phyloP scores from a whole-genome alignment of 2,888 invertebrate species.

The Zaprionus lineosus region DNA sequence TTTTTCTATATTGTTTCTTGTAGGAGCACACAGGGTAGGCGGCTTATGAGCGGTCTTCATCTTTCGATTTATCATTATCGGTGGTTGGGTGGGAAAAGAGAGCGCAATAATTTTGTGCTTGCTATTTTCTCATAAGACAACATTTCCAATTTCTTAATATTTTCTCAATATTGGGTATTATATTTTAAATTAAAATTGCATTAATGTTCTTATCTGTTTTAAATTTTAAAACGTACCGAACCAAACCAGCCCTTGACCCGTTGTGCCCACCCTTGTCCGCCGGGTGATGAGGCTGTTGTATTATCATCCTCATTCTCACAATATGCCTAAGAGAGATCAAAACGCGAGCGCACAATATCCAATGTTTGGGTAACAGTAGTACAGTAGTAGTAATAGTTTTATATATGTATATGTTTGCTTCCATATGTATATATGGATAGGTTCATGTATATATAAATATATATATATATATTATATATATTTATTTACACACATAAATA shows the following conservation, averaged over 20 bases:
- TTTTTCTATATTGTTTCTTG: conserved; percentile 37
- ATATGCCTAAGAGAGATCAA: conserved; percentile 81
- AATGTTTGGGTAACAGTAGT: conserved; percentile 38
- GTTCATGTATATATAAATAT: conserved; percentile 13
- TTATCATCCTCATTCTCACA: conserved; percentile 82
- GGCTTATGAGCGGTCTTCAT: conserved; percentile 82
- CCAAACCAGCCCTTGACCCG: conserved; percentile 88
- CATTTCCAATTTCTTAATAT: conserved; percentile 73
- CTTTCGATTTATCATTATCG: conserved; percentile 74
- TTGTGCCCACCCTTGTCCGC: conserved; percentile 87
- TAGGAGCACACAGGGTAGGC: conserved; percentile 83
- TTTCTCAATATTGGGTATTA: conserved; percentile 34
- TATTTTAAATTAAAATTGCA: conserved; percentile 48
- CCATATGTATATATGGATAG: conserved; percentile 21
- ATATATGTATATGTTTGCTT: conserved; percentile 41
- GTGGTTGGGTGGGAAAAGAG: conserved; percentile 54
- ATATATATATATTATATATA: conserved; percentile 23
- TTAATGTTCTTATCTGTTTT: conserved; percentile 42
- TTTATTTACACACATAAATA: not conserved
- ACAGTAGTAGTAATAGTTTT: conserved; percentile 41
- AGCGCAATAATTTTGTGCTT: conserved; percentile 62
- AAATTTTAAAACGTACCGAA: conserved; percentile 85
- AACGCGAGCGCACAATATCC: conserved; percentile 70
- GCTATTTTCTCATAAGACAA: conserved; percentile 40
- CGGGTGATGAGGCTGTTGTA: conserved; percentile 83